Percentiles rank a stretch among this genome's conserved stretches.
phyloP scores from a whole-genome alignment of 2,113 vertebrate species.

The Saimiri boliviensis region DNA sequence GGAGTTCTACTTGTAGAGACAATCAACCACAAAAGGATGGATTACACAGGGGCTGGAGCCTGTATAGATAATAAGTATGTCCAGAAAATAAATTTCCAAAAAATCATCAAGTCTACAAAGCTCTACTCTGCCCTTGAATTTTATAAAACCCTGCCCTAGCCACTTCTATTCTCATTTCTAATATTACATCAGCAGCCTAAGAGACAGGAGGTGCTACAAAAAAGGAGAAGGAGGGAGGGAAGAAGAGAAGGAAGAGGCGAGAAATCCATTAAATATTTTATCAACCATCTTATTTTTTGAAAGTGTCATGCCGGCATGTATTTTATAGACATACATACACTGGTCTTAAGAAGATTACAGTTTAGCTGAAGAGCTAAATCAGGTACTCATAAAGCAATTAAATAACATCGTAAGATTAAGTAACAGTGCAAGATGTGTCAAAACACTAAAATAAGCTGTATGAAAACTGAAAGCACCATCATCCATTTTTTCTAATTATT shows the following conservation, averaged over 20 bases:
- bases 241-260: neutral
- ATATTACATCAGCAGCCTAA: neutral
- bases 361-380: neutral
- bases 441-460: neutral
- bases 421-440: neutral
- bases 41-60: neutral
- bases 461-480: neutral
- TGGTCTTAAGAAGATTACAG: neutral
- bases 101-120: neutral
- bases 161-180: neutral
- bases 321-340: neutral
- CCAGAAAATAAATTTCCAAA: neutral
- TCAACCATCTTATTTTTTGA: constrained; percentile 7
- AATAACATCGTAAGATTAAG: constrained; percentile 5
- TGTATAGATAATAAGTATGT: neutral
- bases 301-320: neutral
- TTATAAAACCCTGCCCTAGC: neutral
- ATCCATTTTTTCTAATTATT: neutral
- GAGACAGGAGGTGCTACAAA: neutral
- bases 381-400: neutral
- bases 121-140: neutral
- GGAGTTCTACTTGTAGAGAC: neutral
- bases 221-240: neutral
- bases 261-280: constrained; percentile 1
- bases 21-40: neutral